Evolutionary conservation across 2,113 vertebrate genomes (phyloP).

Genomic region (Eurypyga helias): DNA sequence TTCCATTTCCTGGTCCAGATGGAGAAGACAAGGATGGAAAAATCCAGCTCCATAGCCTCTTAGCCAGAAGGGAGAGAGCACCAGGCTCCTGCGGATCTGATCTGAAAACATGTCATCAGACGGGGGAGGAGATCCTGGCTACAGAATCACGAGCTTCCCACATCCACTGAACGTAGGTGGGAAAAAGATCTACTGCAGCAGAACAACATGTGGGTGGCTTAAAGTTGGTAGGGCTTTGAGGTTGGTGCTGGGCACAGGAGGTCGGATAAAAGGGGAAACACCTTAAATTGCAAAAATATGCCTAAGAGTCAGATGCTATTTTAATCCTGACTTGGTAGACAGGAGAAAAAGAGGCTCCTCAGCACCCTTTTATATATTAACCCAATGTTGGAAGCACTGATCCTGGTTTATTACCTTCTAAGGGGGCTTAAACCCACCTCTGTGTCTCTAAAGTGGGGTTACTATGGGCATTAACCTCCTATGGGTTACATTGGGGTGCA

Average conservation of each 20-base stretch:
- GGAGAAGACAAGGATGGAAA: not conserved
- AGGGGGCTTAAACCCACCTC: not conserved
- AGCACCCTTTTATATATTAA: not conserved
- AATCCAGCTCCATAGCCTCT: not conserved
- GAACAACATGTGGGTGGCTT: not conserved
- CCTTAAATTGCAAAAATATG: not conserved
- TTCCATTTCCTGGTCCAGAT: not conserved
- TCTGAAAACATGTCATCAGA: not conserved
- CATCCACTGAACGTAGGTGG: not conserved
- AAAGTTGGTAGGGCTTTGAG: not conserved
- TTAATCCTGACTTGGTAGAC: not conserved
- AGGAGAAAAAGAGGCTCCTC: not conserved
- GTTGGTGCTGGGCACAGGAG: not conserved
- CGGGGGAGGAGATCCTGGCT: not conserved
- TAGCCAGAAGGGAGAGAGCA: not conserved
- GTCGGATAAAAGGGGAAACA: not conserved
- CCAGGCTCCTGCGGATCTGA: not conserved
- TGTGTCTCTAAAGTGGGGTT: not conserved
- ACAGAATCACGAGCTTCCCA: not conserved
- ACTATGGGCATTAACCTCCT: not conserved
- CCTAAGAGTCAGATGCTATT: not conserved
- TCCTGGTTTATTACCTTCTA: not conserved
- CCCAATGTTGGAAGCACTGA: not conserved
- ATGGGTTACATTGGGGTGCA: not conserved
- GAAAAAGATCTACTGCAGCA: not conserved